phyloP scores from a whole-genome alignment of 2,888 invertebrate species.

The Trichogramma evanescens region DNA sequence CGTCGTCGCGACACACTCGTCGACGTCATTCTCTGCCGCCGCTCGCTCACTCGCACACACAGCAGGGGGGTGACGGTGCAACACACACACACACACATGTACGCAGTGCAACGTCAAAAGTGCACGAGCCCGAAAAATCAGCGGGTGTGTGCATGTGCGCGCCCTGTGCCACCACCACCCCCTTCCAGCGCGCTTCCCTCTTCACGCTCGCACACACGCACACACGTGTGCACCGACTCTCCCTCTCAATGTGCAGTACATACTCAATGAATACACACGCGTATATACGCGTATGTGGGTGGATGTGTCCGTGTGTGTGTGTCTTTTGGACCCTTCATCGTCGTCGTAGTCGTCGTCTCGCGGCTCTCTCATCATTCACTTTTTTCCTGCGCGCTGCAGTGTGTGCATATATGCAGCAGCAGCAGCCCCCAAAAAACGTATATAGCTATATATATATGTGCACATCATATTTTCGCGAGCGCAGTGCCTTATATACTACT shows the following conservation, averaged over 20 bases:
- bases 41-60: not conserved
- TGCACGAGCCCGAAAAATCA: conserved; percentile 18
- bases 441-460: too few species aligned
- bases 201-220: not conserved
- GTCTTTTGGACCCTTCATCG: too few species aligned
- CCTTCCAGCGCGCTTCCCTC: not conserved
- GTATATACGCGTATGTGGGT: too few species aligned
- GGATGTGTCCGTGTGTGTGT: too few species aligned
- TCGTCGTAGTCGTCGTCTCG: too few species aligned
- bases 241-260: not conserved
- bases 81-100: not conserved
- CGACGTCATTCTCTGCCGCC: not conserved
- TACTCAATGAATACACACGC: too few species aligned
- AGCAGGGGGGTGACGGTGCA: not conserved
- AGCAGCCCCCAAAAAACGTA: too few species aligned
- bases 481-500: too few species aligned
- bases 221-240: not conserved
- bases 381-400: too few species aligned
- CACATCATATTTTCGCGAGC: too few species aligned
- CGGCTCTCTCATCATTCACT: too few species aligned
- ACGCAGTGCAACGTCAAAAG: conserved; percentile 8
- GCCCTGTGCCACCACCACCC: not conserved
- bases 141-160: conserved; percentile 2
- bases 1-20: not conserved
- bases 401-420: too few species aligned